Evolutionary conservation across 2,113 vertebrate species (phyloP).

Genomic region (Sinocyclocheilus grahami): DNA sequence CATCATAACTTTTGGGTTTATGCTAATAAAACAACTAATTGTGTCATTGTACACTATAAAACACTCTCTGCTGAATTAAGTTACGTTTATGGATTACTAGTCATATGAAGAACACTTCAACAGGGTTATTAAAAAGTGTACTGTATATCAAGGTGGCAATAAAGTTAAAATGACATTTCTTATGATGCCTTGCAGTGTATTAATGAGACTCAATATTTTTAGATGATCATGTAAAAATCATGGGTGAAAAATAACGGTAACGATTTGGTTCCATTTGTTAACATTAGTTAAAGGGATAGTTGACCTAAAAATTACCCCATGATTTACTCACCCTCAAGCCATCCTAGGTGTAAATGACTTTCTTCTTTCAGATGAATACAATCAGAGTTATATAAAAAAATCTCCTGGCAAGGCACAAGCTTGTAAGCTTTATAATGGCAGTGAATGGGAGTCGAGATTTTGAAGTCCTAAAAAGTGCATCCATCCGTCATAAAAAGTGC

Average conservation of each 20-base stretch:
- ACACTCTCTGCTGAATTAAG: background rate
- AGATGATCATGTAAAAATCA: background rate
- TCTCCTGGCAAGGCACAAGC: background rate
- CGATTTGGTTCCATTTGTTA: background rate
- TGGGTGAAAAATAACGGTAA: background rate
- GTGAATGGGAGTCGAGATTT: background rate
- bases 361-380: no score
- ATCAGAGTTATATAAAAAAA: background rate
- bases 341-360: no score
- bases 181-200: no score
- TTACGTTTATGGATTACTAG: background rate
- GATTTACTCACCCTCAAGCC: background rate
- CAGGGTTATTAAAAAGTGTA: background rate
- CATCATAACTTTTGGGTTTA: background rate
- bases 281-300: background rate
- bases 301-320: background rate
- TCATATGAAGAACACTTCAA: conserved; percentile 1
- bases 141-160: conserved; percentile 3
- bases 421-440: background rate
- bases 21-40: conserved; percentile 1
- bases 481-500: no score
- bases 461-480: background rate
- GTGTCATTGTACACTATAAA: background rate
- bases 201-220: background rate
- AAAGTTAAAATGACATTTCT: background rate